These are phyloP conservation scores for Perdita meconis DNA, from an alignment of 2,888 invertebrate genomes.

Conservation along the genomic window DNA sequence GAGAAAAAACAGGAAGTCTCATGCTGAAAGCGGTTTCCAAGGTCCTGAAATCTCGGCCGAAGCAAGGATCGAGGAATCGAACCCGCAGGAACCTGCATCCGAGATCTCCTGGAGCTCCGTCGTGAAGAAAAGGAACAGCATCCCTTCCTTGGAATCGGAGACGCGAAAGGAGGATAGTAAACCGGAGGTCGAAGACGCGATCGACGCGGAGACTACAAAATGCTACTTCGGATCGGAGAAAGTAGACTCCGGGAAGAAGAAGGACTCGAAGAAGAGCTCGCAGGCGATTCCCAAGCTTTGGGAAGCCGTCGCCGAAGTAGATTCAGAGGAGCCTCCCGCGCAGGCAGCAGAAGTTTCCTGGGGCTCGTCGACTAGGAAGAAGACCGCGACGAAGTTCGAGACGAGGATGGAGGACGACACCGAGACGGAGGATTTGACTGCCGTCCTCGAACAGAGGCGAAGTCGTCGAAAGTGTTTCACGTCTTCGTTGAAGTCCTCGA, in stretches of 20 bases:
- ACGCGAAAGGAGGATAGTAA: background rate
- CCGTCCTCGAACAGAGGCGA: background rate
- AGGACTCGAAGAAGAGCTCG: constrained; percentile 22
- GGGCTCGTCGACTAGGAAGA: constrained; percentile 72
- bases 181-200: background rate
- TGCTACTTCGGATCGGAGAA: background rate
- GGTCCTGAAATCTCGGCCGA: background rate
- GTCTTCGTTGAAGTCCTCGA: background rate
- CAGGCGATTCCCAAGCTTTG: constrained; percentile 17
- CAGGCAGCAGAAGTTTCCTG: constrained; percentile 43
- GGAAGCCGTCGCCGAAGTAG: constrained; percentile 17
- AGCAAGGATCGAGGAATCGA: no score
- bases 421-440: background rate
- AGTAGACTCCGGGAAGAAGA: constrained; percentile 8
- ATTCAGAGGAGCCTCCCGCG: constrained; percentile 7
- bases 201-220: background rate
- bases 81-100: background rate
- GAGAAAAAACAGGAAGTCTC: constrained; percentile 67
- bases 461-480: background rate
- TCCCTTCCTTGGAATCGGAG: constrained; percentile 52
- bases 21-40: constrained; percentile 46
- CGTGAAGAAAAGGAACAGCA: constrained; percentile 60
- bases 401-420: constrained; percentile 20
- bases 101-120: constrained; percentile 72
- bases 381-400: constrained; percentile 50